Percentiles rank a stretch among this genome's conserved stretches.
phyloP scores from a whole-genome alignment of 2,797 vertebrate species.

The Parotocinclus haroldoi region DNA sequence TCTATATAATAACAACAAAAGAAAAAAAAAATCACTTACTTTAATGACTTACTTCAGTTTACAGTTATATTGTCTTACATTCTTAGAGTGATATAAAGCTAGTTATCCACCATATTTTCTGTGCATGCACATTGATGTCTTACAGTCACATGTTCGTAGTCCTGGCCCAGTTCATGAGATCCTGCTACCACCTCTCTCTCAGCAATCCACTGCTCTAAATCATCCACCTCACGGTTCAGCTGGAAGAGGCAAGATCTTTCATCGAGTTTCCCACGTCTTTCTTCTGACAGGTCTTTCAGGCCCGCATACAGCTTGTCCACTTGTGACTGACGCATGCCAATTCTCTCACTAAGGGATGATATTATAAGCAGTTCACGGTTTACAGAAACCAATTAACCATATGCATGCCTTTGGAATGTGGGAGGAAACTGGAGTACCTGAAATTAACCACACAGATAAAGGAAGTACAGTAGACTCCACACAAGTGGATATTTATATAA shows the following conservation, averaged over 20 bases:
- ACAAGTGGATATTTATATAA: too few species aligned
- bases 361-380: too few species aligned
- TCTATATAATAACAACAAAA: slow-evolving; percentile 71
- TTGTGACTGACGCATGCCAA: slow-evolving; percentile 95
- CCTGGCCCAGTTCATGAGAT: slow-evolving; percentile 93
- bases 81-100: too few species aligned
- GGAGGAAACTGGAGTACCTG: too few species aligned
- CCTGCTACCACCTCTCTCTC: slow-evolving; percentile 95
- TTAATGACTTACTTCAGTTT: too few species aligned
- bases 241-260: slow-evolving; percentile 93
- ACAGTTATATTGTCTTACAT: too few species aligned
- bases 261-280: slow-evolving; percentile 88
- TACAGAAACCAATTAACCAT: too few species aligned
- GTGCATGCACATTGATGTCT: slow-evolving; percentile 19
- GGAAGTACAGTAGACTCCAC: too few species aligned
- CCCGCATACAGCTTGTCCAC: slow-evolving; percentile 94
- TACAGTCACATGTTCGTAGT: slow-evolving; percentile 93
- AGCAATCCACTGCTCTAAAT: slow-evolving; percentile 96
- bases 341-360: slow-evolving; percentile 77
- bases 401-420: too few species aligned
- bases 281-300: slow-evolving; percentile 90
- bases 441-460: too few species aligned
- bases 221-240: slow-evolving; percentile 94
- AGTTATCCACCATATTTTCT: too few species aligned
- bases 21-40: too few species aligned